phyloP scores from a whole-genome alignment of 2,888 invertebrate species.

The Phortica okadai region DNA sequence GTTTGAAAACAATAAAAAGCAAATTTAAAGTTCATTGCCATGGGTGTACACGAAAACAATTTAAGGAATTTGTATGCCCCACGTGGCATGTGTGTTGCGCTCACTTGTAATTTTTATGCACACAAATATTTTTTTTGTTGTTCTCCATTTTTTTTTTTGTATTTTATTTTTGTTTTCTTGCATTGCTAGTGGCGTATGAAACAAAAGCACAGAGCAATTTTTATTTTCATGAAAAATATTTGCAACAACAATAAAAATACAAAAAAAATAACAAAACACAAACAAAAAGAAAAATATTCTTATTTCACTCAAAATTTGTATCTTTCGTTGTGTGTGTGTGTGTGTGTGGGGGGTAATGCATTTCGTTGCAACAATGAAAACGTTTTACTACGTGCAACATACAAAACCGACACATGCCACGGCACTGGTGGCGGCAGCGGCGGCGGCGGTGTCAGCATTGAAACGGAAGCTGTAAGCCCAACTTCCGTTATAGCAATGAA shows the following conservation, averaged over 20 bases:
- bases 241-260: conserved; percentile 12
- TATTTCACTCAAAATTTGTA: background rate
- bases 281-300: background rate
- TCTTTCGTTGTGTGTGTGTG: background rate
- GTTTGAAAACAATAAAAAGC: background rate
- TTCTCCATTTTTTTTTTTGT: background rate
- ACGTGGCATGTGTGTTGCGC: background rate
- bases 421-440: background rate
- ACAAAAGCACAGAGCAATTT: conserved; percentile 25
- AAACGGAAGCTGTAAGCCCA: conserved; percentile 4
- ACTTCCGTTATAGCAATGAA: conserved; percentile 18
- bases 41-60: conserved; percentile 29
- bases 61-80: conserved; percentile 22
- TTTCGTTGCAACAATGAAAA: conserved; percentile 28
- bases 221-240: conserved; percentile 25
- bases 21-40: conserved; percentile 28
- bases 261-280: background rate
- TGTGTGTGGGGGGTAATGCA: background rate
- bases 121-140: background rate
- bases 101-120: conserved; percentile 23
- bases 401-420: background rate
- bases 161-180: background rate
- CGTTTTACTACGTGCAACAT: conserved; percentile 27
- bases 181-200: conserved; percentile 12
- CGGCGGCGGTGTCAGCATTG: background rate